Base-by-base conservation (phyloP, 2,888 invertebrate genomes). In the Harpagoxenus sublaevis region DNA sequence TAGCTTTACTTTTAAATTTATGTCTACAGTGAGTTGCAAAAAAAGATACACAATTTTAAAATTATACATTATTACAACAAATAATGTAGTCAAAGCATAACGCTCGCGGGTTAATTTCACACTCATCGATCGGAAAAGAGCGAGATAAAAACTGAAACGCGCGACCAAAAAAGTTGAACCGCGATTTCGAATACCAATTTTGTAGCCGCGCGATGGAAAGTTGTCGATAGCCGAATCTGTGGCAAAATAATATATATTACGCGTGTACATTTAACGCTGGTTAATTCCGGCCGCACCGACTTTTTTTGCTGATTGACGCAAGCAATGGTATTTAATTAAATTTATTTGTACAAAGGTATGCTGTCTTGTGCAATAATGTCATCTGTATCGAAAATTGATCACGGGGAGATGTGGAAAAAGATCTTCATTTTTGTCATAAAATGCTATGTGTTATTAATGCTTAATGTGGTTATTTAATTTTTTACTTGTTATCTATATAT, bases 131-230 rank as follows among this genome's bases (percentile, higher is more conserved):
- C 39, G 79, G 48, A 48, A 39, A 39, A 60, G 18, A 3, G 12
- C 35, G 2, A 12, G 18, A 71, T 71, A 55, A 79, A 79, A 79
- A 79, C 60, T 62, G 18, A 48, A 28, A 48, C 60, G 39, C 51
- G 73, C 39, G 48, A 55, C 51, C 79, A 48, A 81, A 81, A 79
- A 73, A 62, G 73, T 81, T 73, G 18, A 35, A 62, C 31, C 35
- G 23, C 18, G 48, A 71, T 71, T 79, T 71, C 48, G 48, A 31
- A 73, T 71, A 48, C 12, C 71, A 79, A 79, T 79, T 79, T 71
- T 71, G 71, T 60, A 70, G 60, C 71, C 79, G 48, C 60, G 35
- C 48, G 71, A 79, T 79, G 60, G 23, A 79, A 51, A 81, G 18
- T 73, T 62, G 60, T 81, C 73, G 79, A 73, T 73, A 62, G 71